phyloP scores from a whole-genome alignment of 2,797 vertebrate species.

The Apogon hyalosoma region DNA sequence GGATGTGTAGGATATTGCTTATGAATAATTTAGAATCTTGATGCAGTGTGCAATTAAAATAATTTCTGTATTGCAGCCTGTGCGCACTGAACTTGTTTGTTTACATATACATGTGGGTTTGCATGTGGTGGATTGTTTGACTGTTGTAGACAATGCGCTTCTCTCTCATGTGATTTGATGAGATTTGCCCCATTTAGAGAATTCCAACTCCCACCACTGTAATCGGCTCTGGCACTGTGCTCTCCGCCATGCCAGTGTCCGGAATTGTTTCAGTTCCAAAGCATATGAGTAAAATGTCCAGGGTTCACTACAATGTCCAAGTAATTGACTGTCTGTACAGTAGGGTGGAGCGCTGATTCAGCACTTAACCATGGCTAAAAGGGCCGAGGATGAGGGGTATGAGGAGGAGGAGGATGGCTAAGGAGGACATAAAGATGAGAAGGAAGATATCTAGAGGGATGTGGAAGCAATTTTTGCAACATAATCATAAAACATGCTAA shows the following conservation, averaged over 20 bases:
- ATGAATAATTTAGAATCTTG: slow-evolving; percentile 51
- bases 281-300: slow-evolving; percentile 45
- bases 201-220: slow-evolving; percentile 55
- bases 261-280: slow-evolving; percentile 51
- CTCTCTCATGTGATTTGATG: slow-evolving; percentile 52
- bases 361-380: slow-evolving; percentile 66
- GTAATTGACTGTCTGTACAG: slow-evolving; percentile 62
- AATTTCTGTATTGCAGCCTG: slow-evolving; percentile 1
- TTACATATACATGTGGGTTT: slow-evolving; percentile 33
- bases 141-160: slow-evolving; percentile 32
- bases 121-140: slow-evolving; percentile 25
- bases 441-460: slow-evolving; percentile 24
- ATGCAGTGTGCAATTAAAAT: slow-evolving; percentile 40
- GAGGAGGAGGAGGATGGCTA: slow-evolving; percentile 37
- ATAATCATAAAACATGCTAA: slow-evolving; percentile 26
- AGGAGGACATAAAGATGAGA: slow-evolving; percentile 24
- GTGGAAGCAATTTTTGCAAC: slow-evolving; percentile 25
- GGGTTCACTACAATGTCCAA: slow-evolving; percentile 57
- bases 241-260: slow-evolving; percentile 41
- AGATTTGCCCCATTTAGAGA: slow-evolving; percentile 63
- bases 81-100: slow-evolving; percentile 31
- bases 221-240: slow-evolving; percentile 56
- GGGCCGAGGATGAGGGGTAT: slow-evolving; percentile 23
- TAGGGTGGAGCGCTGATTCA: slow-evolving; percentile 57
- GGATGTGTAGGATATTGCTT: slow-evolving; percentile 18